Percentiles rank a stretch among this genome's conserved stretches.
Conservation (phyloP, 1,140 invertebrate genomes). For the Trachelipus rathkii region DNA sequence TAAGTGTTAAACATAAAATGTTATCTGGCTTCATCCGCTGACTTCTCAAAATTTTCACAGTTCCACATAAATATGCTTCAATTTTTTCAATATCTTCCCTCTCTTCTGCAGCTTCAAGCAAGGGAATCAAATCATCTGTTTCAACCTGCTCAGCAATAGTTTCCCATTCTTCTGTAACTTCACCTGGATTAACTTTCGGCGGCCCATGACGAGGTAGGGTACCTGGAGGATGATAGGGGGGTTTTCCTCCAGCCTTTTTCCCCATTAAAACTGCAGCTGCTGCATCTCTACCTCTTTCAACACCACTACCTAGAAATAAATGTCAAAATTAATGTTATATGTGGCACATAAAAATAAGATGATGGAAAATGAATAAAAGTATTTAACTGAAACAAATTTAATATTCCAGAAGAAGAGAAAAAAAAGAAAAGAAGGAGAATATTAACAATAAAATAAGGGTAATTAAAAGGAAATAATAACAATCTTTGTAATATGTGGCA, state of each 20-base stretch:
- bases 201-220: background rate
- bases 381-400: too few relatives aligned
- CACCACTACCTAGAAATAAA: background rate
- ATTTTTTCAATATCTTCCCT: slow-evolving; percentile 52
- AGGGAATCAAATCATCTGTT: slow-evolving; percentile 49
- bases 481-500: too few relatives aligned
- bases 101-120: slow-evolving; percentile 53
- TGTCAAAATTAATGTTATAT: background rate
- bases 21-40: slow-evolving; percentile 70
- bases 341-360: too few relatives aligned
- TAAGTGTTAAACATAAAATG: slow-evolving; percentile 68
- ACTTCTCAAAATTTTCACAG: slow-evolving; percentile 54
- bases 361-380: too few relatives aligned
- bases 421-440: too few relatives aligned
- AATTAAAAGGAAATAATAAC: too few relatives aligned
- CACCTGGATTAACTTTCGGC: background rate
- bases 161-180: slow-evolving; percentile 37
- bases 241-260: background rate
- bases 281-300: background rate
- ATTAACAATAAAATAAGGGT: too few relatives aligned
- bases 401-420: too few relatives aligned
- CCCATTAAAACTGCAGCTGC: background rate
- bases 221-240: background rate
- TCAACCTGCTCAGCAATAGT: slow-evolving; percentile 49
- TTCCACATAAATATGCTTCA: slow-evolving; percentile 56